These are phyloP conservation scores for Alcedo atthis DNA, from an alignment of 2,797 vertebrate species.

Conservation along the genomic window DNA sequence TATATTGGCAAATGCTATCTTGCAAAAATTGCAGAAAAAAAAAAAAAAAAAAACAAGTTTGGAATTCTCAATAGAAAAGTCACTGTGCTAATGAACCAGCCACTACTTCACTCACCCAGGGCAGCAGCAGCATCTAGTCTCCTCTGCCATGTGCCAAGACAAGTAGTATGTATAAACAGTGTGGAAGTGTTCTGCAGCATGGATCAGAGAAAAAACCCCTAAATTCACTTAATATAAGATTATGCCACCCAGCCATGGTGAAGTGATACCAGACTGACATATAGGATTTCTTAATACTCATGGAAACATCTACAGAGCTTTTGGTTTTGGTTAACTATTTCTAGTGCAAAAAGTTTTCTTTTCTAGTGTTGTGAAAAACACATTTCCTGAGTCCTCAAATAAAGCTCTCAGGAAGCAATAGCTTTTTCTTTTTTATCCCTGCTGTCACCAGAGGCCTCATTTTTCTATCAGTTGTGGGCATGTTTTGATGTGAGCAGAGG, in stretches of 20 bases:
- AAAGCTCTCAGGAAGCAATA: neutral
- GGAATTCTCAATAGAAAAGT: neutral
- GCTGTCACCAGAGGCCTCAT: neutral
- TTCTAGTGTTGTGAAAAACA: neutral
- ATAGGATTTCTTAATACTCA: neutral
- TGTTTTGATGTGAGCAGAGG: accelerated
- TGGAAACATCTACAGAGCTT: neutral
- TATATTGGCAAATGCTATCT: neutral
- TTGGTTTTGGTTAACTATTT: neutral
- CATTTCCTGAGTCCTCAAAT: neutral
- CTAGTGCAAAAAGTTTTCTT: neutral
- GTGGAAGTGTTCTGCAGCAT: neutral
- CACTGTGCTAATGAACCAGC: neutral
- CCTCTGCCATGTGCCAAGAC: neutral
- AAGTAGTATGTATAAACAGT: accelerated
- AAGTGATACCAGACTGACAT: accelerated
- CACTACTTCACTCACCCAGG: accelerated
- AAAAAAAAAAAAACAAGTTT: neutral
- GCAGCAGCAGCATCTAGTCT: neutral
- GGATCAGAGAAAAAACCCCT: neutral
- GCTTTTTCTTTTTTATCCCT: neutral
- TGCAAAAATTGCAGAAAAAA: neutral
- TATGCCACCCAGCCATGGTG: neutral
- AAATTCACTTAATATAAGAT: neutral
- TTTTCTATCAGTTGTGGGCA: neutral